Evolutionary conservation across 2,797 vertebrate species (phyloP).

Genomic region (Acipenser oxyrinchus): DNA sequence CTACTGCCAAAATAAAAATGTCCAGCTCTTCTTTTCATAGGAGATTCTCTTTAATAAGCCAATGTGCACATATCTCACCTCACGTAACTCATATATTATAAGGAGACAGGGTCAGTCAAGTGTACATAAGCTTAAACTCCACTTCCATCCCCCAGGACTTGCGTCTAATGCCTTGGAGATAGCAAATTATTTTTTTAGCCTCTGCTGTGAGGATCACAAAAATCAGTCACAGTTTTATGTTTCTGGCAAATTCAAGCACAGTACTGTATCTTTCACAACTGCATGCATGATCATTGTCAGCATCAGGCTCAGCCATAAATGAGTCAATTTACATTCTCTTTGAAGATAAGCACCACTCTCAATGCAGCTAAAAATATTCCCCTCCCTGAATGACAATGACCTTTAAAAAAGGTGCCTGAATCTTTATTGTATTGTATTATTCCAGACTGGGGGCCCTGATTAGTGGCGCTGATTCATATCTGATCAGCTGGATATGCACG

Average conservation of each 20-base stretch:
- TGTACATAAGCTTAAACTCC: neutral
- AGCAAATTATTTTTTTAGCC: no score
- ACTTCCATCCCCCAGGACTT: neutral
- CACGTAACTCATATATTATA: neutral
- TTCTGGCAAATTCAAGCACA: no score
- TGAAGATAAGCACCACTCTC: neutral
- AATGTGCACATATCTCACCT: neutral
- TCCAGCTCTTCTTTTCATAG: no score
- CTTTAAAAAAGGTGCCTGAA: constrained; percentile 3
- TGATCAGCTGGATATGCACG: neutral
- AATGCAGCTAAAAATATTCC: neutral
- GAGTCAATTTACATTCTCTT: constrained; percentile 15
- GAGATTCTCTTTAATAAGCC: neutral
- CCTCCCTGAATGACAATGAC: neutral
- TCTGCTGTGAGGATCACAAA: no score
- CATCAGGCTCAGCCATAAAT: no score
- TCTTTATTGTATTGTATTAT: neutral
- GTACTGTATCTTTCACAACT: no score
- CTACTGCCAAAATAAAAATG: no score
- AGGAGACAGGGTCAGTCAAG: neutral
- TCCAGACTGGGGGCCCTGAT: neutral
- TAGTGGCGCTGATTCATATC: no score
- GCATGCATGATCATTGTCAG: no score
- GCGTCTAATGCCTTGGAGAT: no score
- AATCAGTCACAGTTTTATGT: no score